Evolutionary conservation across 2,797 vertebrate genomes (phyloP).

Genomic region (Geotrypetes seraphini): DNA sequence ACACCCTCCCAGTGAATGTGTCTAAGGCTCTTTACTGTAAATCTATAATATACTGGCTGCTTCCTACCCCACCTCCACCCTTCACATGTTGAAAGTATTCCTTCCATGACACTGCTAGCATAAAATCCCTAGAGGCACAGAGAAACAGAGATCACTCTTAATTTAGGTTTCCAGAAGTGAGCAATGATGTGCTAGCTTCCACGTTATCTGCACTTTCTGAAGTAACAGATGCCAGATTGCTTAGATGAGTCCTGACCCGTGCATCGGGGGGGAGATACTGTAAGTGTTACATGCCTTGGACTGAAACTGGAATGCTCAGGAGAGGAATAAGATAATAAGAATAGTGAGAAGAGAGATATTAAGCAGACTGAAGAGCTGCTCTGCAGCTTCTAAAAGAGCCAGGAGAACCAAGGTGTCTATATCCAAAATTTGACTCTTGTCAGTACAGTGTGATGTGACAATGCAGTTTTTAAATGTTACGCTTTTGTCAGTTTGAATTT

Average conservation of each 20-base stretch:
- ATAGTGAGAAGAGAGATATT: conserved; percentile 35
- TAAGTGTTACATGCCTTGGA: conserved; percentile 41
- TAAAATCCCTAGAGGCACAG: no score
- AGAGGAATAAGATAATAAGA: conserved; percentile 32
- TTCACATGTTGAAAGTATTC: no score
- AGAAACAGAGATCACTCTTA: no score
- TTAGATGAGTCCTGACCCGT: conserved; percentile 28
- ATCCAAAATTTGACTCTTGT: conserved; percentile 52
- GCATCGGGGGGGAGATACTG: conserved; percentile 27
- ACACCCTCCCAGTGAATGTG: no score
- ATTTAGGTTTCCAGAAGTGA: no score
- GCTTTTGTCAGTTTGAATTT: conserved; percentile 41
- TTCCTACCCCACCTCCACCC: no score
- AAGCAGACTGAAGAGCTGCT: conserved; percentile 45
- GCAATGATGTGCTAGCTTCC: no score
- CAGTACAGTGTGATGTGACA: conserved; percentile 55
- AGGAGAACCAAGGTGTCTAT: conserved; percentile 24
- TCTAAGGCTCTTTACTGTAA: no score
- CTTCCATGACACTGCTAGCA: no score
- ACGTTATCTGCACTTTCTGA: no score
- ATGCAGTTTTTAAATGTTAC: conserved; percentile 41
- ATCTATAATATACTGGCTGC: no score
- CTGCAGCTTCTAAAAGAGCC: conserved; percentile 33
- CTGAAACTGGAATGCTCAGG: conserved; percentile 32
- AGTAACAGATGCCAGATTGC: conserved; percentile 24